phyloP scores from a whole-genome alignment of 2,113 vertebrate genomes.

The Theropithecus gelada region DNA sequence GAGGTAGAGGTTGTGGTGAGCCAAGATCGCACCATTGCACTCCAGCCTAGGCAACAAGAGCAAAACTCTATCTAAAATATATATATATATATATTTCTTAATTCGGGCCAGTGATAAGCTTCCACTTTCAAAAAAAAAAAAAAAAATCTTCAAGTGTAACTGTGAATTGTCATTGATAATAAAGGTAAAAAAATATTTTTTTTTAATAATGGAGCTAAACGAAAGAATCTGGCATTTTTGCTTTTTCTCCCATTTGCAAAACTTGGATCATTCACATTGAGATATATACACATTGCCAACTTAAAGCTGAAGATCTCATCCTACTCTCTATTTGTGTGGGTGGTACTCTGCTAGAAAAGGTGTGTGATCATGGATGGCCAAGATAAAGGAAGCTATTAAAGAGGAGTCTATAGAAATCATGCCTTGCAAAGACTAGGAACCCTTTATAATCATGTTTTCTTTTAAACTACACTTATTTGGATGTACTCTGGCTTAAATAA shows the following conservation, averaged over 20 bases:
- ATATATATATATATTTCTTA: neutral
- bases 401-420: neutral
- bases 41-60: too few species aligned
- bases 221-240: neutral
- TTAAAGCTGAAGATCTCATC: neutral
- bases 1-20: too few species aligned
- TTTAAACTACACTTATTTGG: neutral
- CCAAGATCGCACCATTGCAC: too few species aligned
- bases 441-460: constrained; percentile 61
- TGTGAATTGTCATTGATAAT: neutral
- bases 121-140: neutral
- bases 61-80: too few species aligned
- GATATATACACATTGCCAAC: neutral
- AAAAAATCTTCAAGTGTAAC: neutral
- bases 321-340: neutral
- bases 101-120: neutral
- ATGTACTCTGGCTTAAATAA: constrained; percentile 44
- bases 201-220: neutral
- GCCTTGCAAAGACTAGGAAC: neutral
- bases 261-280: neutral
- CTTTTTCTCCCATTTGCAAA: constrained; percentile 33
- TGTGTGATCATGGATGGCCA: neutral
- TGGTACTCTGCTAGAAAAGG: neutral
- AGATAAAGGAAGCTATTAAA: constrained; percentile 50
- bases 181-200: neutral